Evolutionary conservation across 2,888 invertebrate species (phyloP), one percentile per base, ranked within the genome.

Genomic region (Chloroclystis v-ata): DNA sequence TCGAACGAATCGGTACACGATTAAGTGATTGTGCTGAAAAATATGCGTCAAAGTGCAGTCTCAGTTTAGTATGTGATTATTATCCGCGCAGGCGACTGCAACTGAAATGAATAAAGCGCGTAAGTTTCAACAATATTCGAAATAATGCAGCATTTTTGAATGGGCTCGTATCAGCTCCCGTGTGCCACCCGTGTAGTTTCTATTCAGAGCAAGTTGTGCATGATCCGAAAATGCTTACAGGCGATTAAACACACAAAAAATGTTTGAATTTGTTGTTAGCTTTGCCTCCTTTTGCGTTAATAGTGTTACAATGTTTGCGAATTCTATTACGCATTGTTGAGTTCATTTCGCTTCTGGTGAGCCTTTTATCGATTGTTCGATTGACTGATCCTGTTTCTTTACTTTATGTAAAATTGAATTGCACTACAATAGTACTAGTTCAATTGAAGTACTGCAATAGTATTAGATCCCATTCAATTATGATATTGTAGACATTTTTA

Each of bases 241-340:
- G 77, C 83, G 87, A 87, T 87, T 87, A 85, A 71, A 59, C 79
- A 50, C 66, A 73, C 82, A 83, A 77, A 72, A 30, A 76, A 82
- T 85, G 80, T 86, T 85, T 83, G 69, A 83, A 78, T 79, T 82
- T 86, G 84, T 86, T 85, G 86, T 85, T 85, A 80, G 81, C 75
- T 83, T 82, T 73, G 72, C 79, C 86, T 85, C 78, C 84, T 81
- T 82, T 84, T 78, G 81, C 82, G 82, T 82, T 85, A 87, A 86
- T 85, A 84, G 77, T 67, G 80, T 82, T 84, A 84, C 79, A 82
- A 85, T 86, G 77, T 87, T 85, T 83, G 82, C 69, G 80, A 83
- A 79, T 86, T 85, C 82, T 86, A 86, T 86, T 86, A 85, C 84
- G 76, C 79, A 78, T 86, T 86, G 85, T 85, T 68, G 65, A 63